Percentiles rank a stretch among this genome's conserved stretches.
phyloP scores from a whole-genome alignment of 2,888 invertebrate genomes.

The Tetropium fuscum region DNA sequence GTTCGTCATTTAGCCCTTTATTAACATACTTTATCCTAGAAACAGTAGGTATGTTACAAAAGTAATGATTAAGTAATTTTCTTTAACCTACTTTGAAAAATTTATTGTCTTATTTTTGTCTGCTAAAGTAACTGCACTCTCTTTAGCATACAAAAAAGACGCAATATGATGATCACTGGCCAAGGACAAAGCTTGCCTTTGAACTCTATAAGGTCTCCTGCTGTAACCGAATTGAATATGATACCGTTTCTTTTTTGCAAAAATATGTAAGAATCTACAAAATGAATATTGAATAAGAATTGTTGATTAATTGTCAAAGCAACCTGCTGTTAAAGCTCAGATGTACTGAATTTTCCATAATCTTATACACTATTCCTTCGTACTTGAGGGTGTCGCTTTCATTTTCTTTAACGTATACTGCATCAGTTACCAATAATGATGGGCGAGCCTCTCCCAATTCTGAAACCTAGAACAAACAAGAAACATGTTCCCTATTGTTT shows the following conservation, averaged over 20 bases:
- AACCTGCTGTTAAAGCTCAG: slow-evolving; percentile 53
- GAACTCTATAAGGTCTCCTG: slow-evolving; percentile 51
- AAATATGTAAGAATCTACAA: slow-evolving; percentile 34
- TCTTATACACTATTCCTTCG: slow-evolving; percentile 54
- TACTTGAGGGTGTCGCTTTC: slow-evolving; percentile 41
- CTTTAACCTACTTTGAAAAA: too few species aligned
- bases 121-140: too few species aligned
- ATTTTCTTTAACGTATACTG: slow-evolving; percentile 49
- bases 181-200: slow-evolving; percentile 56
- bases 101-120: too few species aligned
- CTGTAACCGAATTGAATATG: slow-evolving; percentile 56
- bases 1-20: slow-evolving; percentile 62
- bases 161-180: slow-evolving; percentile 43
- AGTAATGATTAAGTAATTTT: too few species aligned
- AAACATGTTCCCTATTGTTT: background rate
- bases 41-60: too few species aligned
- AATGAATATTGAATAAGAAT: background rate
- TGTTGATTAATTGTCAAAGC: slow-evolving; percentile 1
- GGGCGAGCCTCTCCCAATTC: slow-evolving; percentile 61
- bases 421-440: slow-evolving; percentile 56
- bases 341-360: slow-evolving; percentile 48
- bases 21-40: slow-evolving; percentile 38
- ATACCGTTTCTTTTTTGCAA: slow-evolving; percentile 42
- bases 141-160: slow-evolving; percentile 51
- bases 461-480: slow-evolving; percentile 52